Evolutionary conservation across 2,797 vertebrate genomes (phyloP).

Genomic region (Rhinoraja longicauda): DNA sequence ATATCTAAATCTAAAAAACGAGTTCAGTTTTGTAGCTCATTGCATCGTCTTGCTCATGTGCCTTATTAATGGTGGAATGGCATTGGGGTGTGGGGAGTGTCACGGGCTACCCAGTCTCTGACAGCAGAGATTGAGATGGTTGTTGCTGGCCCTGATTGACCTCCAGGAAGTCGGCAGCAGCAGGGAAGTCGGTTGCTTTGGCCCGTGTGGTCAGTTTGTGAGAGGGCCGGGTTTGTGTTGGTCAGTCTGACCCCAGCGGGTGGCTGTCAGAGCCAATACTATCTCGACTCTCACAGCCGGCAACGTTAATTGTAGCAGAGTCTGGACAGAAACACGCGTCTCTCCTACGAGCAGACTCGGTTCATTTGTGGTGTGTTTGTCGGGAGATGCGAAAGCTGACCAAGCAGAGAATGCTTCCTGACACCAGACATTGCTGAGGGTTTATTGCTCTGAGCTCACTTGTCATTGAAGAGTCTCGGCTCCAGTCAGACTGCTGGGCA

Average conservation of each 20-base stretch:
- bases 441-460: neutral
- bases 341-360: neutral
- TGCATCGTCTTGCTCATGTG: no score
- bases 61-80: no score
- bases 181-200: neutral
- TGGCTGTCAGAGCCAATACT: neutral
- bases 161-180: no score
- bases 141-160: no score
- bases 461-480: neutral
- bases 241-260: neutral
- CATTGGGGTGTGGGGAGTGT: no score
- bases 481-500: neutral
- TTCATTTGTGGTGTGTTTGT: neutral
- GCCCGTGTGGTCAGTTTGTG: neutral
- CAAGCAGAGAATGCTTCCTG: neutral
- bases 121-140: no score
- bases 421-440: neutral
- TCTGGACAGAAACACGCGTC: neutral
- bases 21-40: no score
- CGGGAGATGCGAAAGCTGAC: neutral
- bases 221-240: neutral
- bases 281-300: neutral
- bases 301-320: neutral
- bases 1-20: no score
- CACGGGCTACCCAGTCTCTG: no score